Evolutionary conservation across 2,113 vertebrate species (phyloP).

Genomic region (Formicarius rufipectus): DNA sequence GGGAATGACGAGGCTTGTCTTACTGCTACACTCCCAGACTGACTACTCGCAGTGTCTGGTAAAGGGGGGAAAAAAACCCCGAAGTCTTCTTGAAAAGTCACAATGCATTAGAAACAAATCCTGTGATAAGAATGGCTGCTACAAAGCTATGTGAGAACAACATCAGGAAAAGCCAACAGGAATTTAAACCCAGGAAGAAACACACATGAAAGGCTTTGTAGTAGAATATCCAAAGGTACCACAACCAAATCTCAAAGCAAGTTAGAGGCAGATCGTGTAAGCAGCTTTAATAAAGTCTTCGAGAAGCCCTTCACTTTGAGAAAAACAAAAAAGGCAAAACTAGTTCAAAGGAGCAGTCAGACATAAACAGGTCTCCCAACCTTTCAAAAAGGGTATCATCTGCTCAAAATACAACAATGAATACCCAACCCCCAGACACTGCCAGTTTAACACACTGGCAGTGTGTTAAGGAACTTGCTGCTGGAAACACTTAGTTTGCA

Average conservation of each 20-base stretch:
- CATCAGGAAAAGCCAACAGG: neutral
- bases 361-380: neutral
- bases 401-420: neutral
- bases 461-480: neutral
- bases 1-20: slow-evolving; percentile 46
- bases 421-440: neutral
- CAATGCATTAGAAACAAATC: neutral
- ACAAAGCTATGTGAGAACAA: neutral
- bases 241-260: neutral
- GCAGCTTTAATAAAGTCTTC: slow-evolving; percentile 1
- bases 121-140: neutral
- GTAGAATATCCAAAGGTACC: neutral
- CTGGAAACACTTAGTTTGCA: neutral
- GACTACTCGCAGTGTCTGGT: neutral
- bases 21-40: neutral
- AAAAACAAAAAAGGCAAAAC: slow-evolving; percentile 4
- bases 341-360: neutral
- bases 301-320: neutral
- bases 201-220: neutral
- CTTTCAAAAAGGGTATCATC: neutral
- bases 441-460: neutral
- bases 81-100: neutral
- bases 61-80: fast-evolving
- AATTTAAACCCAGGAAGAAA: neutral
- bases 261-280: neutral